Base-by-base conservation (phyloP, 1,140 invertebrate species). In the Diprion similis region DNA sequence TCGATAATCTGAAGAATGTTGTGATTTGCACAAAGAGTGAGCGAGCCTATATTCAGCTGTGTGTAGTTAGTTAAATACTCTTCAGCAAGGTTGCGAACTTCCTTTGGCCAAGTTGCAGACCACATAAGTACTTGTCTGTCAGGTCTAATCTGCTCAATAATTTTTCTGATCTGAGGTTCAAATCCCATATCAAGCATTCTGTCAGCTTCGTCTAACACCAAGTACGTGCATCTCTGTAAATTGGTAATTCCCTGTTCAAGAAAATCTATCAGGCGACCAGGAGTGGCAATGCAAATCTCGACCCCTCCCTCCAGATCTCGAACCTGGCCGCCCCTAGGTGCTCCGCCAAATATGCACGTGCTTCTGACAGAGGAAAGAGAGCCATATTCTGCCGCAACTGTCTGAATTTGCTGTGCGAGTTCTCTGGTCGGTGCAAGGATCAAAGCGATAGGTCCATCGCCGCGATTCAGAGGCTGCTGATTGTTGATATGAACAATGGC, bases 111-210 rank as follows among this genome's bases (percentile, higher is more conserved):
- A 8, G 98, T 99, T 7, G 98, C 98, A 75, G 96, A 98, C 96
- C 97, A 99, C 98, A 99, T 99, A 37, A 99, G 90, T 7, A 96
- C 97, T 87, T 99, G 98, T 77, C 97, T 91, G 83, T 99, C 96
- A 71, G 97, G 96, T 76, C 97, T 89, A 84, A 99, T 98, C 88
- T 99, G 97, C 82, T 96, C 94, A 76, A 99, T 92, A 82, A 99
- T 99, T 88, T 99, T 98, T 69, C 97, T 91, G 78, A 99, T 99
- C 88, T 99, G 98, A n/a, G 98, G 98, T 87, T 99, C 98, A 89
- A 99, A 99, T 80, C 98, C 98, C 98, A 99, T 99, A 88, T 99
- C 98, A 81, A 99, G 91, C 98, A 99, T 99, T 70, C 98, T 91
- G 89, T 99, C 98, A 81, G 98, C 98, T 88, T 99, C 98, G 89